Evolutionary conservation across 2,888 invertebrate genomes (phyloP).

Genomic region (Tineola bisselliella): DNA sequence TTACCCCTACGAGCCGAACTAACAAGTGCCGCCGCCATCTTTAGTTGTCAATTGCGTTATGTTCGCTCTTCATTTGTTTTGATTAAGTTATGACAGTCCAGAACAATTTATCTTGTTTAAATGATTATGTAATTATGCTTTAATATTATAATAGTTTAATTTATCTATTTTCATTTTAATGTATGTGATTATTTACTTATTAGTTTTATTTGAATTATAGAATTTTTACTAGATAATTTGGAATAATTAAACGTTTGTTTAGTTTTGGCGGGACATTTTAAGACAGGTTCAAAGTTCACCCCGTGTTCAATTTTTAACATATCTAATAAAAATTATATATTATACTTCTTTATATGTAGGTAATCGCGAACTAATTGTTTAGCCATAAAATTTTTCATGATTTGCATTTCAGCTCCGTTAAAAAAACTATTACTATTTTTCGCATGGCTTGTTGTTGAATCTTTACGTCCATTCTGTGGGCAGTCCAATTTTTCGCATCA

Average conservation of each 20-base stretch:
- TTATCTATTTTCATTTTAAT: too few species aligned
- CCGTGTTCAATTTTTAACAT: too few species aligned
- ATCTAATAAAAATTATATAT: too few species aligned
- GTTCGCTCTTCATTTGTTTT: not conserved
- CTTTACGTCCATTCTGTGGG: not conserved
- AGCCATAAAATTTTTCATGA: conserved; percentile 12
- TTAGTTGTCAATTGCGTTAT: conserved; percentile 19
- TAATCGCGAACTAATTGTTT: conserved; percentile 15
- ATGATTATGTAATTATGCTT: too few species aligned
- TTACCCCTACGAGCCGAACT: conserved; percentile 68
- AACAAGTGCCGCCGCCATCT: conserved; percentile 62
- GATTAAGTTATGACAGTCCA: not conserved
- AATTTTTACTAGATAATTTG: too few species aligned
- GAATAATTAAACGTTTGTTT: too few species aligned
- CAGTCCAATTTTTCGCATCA: conserved; percentile 16
- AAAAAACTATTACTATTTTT: conserved; percentile 12
- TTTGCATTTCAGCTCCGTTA: conserved; percentile 16
- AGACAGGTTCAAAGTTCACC: too few species aligned
- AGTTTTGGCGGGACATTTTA: too few species aligned
- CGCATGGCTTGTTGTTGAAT: not conserved
- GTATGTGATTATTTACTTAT: too few species aligned
- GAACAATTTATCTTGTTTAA: not conserved
- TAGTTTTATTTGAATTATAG: too few species aligned
- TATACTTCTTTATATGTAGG: too few species aligned
- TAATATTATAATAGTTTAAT: too few species aligned